Conservation (phyloP, 1,140 invertebrate species). For the Drosophila varians region DNA sequence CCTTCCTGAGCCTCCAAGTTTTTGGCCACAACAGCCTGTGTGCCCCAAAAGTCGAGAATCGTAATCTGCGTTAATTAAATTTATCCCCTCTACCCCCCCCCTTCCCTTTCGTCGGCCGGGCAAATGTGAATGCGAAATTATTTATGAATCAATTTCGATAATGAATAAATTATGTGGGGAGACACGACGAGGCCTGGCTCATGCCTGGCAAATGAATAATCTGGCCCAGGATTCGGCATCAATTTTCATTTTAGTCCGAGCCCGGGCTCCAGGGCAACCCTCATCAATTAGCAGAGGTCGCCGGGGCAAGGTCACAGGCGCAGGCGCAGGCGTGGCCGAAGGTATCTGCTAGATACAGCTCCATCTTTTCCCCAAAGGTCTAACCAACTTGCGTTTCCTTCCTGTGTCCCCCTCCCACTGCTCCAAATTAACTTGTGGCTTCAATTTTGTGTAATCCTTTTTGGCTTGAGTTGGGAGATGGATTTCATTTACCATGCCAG, state of each 20-base stretch:
- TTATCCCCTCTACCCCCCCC: neutral
- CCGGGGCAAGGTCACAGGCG: slow-evolving; percentile 32
- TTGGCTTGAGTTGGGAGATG: neutral
- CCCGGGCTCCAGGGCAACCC: slow-evolving; percentile 10
- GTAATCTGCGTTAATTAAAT: slow-evolving; percentile 70
- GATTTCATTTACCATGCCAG: slow-evolving; percentile 50
- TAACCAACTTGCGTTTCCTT: too few species aligned
- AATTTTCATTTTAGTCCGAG: slow-evolving; percentile 36
- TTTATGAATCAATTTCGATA: slow-evolving; percentile 76
- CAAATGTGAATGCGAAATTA: slow-evolving; percentile 56
- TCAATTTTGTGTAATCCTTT: slow-evolving; percentile 27
- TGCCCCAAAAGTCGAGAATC: slow-evolving; percentile 41
- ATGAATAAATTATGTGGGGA: slow-evolving; percentile 65
- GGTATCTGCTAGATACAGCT: slow-evolving; percentile 1
- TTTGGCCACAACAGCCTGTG: slow-evolving; percentile 41
- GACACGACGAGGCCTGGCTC: slow-evolving; percentile 2
- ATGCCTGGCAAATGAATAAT: slow-evolving; percentile 53
- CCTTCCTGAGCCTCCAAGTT: slow-evolving; percentile 8
- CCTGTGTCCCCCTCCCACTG: too few species aligned
- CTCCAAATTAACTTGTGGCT: too few species aligned
- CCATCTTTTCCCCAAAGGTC: neutral
- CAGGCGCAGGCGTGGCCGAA: slow-evolving; percentile 37
- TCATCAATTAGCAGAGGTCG: slow-evolving; percentile 56
- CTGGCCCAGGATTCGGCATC: slow-evolving; percentile 35
- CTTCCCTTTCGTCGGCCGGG: neutral